Conservation (phyloP, 2,797 vertebrate genomes). For the Carapus acus region DNA sequence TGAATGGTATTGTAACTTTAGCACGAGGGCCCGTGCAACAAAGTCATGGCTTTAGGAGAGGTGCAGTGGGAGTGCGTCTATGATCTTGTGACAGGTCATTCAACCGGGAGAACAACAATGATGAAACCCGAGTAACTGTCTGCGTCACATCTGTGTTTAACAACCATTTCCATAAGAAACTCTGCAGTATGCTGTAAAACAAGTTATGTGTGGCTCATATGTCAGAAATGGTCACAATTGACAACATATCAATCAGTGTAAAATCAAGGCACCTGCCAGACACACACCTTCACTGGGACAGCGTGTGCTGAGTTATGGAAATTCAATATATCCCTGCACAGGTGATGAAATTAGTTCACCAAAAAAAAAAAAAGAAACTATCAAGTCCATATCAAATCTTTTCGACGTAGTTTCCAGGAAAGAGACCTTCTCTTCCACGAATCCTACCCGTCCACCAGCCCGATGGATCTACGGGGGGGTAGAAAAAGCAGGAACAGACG, state of each 20-base stretch:
- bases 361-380: not conserved
- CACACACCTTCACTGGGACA: constrained; percentile 9
- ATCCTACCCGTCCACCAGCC: constrained; percentile 95
- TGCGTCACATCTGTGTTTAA: constrained; percentile 24
- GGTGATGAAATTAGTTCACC: constrained; percentile 1
- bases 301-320: not conserved
- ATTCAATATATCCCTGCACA: constrained; percentile 7
- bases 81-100: constrained; percentile 19
- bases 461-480: constrained; percentile 75
- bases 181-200: constrained; percentile 8
- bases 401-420: constrained; percentile 95
- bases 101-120: constrained; percentile 10
- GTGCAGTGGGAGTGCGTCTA: constrained; percentile 14
- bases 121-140: constrained; percentile 45
- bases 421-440: constrained; percentile 85
- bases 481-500: constrained; percentile 2
- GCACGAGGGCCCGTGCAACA: constrained; percentile 5
- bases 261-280: too few relatives aligned
- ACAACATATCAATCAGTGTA: constrained; percentile 4
- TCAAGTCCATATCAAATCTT: constrained; percentile 83
- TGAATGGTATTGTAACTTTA: constrained; percentile 11
- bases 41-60: constrained; percentile 6
- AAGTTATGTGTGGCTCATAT: constrained; percentile 24
- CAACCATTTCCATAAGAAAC: constrained; percentile 6
- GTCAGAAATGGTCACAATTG: constrained; percentile 18